phyloP scores from a whole-genome alignment of 2,888 invertebrate genomes.

The Epinotia bilunana region DNA sequence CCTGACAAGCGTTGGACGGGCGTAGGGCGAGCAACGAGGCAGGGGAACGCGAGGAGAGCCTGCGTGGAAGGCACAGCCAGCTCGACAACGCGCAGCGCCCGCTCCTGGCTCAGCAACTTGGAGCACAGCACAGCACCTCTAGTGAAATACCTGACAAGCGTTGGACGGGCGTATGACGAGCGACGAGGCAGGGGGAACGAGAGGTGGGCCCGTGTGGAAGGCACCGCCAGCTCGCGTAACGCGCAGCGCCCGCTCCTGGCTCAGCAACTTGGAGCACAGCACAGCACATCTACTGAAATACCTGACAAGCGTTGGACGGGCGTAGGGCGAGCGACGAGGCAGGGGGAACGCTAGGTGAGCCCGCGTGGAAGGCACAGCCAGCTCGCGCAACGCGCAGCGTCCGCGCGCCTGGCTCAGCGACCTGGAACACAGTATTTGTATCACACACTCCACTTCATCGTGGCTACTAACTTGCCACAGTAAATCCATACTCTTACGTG shows the following conservation, averaged over 20 bases:
- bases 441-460: not conserved
- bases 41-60: slow-evolving; percentile 84
- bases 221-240: slow-evolving; percentile 80
- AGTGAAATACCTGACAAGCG: slow-evolving; percentile 78
- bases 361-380: slow-evolving; percentile 82
- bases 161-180: slow-evolving; percentile 85
- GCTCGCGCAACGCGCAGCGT: slow-evolving; percentile 83
- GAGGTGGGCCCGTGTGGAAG: slow-evolving; percentile 82
- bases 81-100: no score
- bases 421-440: slow-evolving; percentile 50
- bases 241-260: no score
- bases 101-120: no score
- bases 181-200: slow-evolving; percentile 83
- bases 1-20: slow-evolving; percentile 84
- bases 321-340: slow-evolving; percentile 83
- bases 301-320: slow-evolving; percentile 84
- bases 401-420: slow-evolving; percentile 76
- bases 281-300: slow-evolving; percentile 50
- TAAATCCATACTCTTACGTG: no score
- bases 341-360: slow-evolving; percentile 85
- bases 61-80: slow-evolving; percentile 48
- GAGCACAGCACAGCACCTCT: no score
- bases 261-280: no score
- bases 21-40: slow-evolving; percentile 83
- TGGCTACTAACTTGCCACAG: no score